Evolutionary conservation across 2,113 vertebrate genomes (phyloP).

Genomic region (Genyomyrus donnyi): DNA sequence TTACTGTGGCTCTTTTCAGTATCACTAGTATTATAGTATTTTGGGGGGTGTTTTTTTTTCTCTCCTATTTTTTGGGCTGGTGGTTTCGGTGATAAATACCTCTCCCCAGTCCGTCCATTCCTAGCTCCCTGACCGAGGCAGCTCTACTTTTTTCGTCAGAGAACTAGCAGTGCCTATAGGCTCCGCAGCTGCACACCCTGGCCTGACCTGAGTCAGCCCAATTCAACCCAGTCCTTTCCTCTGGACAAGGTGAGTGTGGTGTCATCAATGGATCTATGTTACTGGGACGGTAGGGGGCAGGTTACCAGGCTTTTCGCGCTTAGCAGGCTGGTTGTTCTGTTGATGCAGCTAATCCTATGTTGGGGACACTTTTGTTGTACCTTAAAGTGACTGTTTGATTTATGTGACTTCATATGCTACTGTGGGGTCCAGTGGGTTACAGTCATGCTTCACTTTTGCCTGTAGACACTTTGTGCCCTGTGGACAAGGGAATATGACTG

Average conservation of each 20-base stretch:
- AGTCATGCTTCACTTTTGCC: background rate
- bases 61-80: background rate
- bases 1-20: background rate
- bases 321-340: background rate
- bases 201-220: slow-evolving; percentile 15
- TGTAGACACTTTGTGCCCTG: slow-evolving; percentile 28
- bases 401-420: background rate
- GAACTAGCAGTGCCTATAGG: slow-evolving; percentile 26
- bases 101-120: background rate
- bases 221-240: slow-evolving; percentile 24
- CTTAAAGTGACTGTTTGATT: background rate
- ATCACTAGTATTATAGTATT: background rate
- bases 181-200: slow-evolving; percentile 22
- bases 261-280: background rate
- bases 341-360: background rate
- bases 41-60: background rate
- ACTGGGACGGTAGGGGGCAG: background rate
- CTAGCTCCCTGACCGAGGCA: slow-evolving; percentile 31
- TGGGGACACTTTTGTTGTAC: background rate
- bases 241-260: slow-evolving; percentile 33
- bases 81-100: background rate
- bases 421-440: background rate
- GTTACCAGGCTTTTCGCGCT: background rate
- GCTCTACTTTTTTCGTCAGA: slow-evolving; percentile 28
- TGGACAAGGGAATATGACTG: slow-evolving; percentile 56